Conservation (phyloP, 2,113 vertebrate genomes). For the Seriola dumerili region DNA sequence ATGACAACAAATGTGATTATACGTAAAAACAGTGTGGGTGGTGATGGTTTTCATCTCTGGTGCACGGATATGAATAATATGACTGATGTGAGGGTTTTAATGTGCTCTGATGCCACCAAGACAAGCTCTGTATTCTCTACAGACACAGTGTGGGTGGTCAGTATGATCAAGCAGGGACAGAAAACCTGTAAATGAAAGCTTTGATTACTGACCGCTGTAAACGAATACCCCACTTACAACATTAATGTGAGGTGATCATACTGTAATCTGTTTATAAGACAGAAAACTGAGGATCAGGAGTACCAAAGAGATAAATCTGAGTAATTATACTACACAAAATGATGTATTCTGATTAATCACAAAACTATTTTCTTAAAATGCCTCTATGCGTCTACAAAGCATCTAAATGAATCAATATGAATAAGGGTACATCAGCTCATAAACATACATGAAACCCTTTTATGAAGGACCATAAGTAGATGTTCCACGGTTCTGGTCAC, state of each 20-base stretch:
- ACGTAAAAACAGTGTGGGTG: slow-evolving; percentile 3
- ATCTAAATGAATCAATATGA: no score
- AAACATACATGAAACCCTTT: no score
- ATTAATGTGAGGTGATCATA: not conserved
- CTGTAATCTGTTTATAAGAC: no score
- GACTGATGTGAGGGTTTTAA: not conserved
- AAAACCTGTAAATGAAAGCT: not conserved
- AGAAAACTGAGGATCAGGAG: no score
- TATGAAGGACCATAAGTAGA: no score
- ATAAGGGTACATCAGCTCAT: no score
- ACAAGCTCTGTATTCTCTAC: not conserved
- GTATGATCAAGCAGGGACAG: not conserved
- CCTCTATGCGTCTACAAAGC: no score
- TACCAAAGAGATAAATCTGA: no score
- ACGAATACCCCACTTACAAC: not conserved
- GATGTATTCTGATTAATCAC: no score
- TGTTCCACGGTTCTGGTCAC: no score
- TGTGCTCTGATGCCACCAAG: not conserved
- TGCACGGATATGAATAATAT: not conserved
- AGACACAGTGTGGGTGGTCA: not conserved
- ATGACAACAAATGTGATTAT: not conserved
- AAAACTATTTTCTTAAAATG: no score
- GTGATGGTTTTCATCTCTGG: not conserved
- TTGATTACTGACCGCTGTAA: not conserved
- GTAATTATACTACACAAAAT: no score